Conservation (phyloP, 2,113 vertebrate genomes). For the Tiliqua scincoides region DNA sequence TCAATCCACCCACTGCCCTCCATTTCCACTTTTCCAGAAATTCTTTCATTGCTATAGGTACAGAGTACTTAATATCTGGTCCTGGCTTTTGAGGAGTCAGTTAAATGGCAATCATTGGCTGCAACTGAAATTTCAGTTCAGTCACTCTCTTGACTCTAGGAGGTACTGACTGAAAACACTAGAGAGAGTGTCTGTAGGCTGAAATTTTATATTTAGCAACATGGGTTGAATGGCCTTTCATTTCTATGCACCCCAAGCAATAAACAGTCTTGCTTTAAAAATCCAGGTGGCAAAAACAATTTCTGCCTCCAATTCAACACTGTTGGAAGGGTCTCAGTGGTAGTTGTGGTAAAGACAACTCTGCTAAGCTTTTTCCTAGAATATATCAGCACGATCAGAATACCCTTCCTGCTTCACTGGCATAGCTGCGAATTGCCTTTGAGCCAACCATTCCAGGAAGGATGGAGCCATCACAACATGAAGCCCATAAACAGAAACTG, state of each 20-base stretch:
- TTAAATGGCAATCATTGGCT: not conserved
- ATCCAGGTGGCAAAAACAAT: not conserved
- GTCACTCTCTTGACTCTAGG: not conserved
- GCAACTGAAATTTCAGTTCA: not conserved
- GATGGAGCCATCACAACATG: too few relatives aligned
- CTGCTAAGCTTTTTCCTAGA: not conserved
- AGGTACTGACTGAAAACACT: conserved; percentile 9
- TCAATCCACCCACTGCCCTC: too few relatives aligned
- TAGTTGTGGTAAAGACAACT: not conserved
- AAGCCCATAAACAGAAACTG: too few relatives aligned
- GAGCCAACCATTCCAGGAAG: too few relatives aligned
- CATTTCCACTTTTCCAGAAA: too few relatives aligned
- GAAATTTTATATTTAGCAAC: not conserved
- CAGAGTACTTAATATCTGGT: not conserved
- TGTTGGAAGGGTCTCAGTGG: not conserved
- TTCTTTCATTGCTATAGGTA: too few relatives aligned
- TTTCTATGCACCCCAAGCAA: not conserved
- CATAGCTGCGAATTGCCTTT: too few relatives aligned
- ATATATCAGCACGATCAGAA: not conserved
- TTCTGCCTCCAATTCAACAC: not conserved
- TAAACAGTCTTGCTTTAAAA: not conserved
- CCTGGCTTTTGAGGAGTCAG: not conserved
- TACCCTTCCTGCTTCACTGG: not conserved
- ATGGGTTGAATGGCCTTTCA: not conserved
- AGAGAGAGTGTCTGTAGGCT: conserved; percentile 25